Base-by-base conservation (phyloP, 2,888 invertebrate species). In the Andrena minutula region DNA sequence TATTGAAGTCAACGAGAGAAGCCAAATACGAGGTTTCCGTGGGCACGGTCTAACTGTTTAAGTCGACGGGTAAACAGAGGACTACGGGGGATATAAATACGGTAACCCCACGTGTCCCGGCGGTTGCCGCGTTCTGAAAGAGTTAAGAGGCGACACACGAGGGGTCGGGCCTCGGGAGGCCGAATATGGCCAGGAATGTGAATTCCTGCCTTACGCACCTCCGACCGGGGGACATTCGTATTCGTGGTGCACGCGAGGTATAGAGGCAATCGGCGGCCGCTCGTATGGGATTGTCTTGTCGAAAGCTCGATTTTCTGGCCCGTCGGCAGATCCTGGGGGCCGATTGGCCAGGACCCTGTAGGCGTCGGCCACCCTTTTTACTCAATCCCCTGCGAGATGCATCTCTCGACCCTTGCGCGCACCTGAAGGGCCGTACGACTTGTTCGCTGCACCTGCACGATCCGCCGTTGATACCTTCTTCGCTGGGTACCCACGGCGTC, bases 111-210 rank as follows among this genome's bases (percentile, higher is more conserved):
- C 75, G 86, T 86, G 82, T 84, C 81, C 83, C 72, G 85, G 35
- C 82, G 79, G 77, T 75, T 69, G 86, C 80, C 71, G 85, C 58
- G 77, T 86, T 77, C 75, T 63, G 84, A 84, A 85, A 90, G 91
- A 91, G 88, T 91, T 90, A 89, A 84, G 87, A 90, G 88, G 84
- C 87, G 88, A 88, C 82, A 83, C 89, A 82, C 89, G 80, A 84
- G 86, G 84, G 81, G 83, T 86, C 88, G 84, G 84, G 41, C 41
- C 83, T 56, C 56, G 85, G 86, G 86, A 84, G 85, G 92, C 56
- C 92, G 87, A 92, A 93, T 92, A 92, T 91, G 92, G 93, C 87
- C 86, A 92, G 90, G 92, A 93, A 93, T 92, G 92, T 88, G 90
- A 88, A 91, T 91, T 92, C 88, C 90, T 88, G 78, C 79, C 86